phyloP scores from a whole-genome alignment of 2,888 invertebrate genomes.

The Pyrochroa serraticornis region DNA sequence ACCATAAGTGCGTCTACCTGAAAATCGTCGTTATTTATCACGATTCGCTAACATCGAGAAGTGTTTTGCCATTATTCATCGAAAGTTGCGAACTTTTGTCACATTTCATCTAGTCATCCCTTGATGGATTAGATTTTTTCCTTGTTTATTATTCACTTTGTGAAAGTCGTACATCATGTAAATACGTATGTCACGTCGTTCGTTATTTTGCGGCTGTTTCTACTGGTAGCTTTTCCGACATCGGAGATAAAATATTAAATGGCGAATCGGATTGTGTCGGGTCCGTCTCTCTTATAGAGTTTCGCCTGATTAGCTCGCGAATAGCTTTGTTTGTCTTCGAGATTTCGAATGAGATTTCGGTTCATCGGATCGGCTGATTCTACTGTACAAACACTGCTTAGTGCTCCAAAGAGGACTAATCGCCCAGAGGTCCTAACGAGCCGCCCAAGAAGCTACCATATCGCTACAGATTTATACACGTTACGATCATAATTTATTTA shows the following conservation, averaged over 20 bases:
- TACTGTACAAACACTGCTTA: background rate
- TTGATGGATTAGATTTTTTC: conserved; percentile 34
- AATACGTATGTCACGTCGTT: conserved; percentile 31
- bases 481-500: no score
- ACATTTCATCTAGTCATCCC: conserved; percentile 27
- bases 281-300: conserved; percentile 15
- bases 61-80: conserved; percentile 8
- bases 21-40: no score
- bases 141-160: conserved; percentile 32
- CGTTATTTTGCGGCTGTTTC: conserved; percentile 23
- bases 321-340: conserved; percentile 25
- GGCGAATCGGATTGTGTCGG: conserved; percentile 22
- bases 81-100: conserved; percentile 27
- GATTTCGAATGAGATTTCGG: conserved; percentile 14
- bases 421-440: background rate
- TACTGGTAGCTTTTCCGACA: conserved; percentile 11
- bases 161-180: conserved; percentile 35
- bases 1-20: no score
- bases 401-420: background rate
- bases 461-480: no score
- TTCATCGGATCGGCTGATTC: conserved; percentile 2
- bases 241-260: conserved; percentile 25
- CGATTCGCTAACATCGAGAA: no score
- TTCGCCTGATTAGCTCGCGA: conserved; percentile 21
- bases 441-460: background rate